Percentiles rank a stretch among this genome's conserved stretches.
Conservation (phyloP, 2,113 vertebrate genomes). For the Nyctibius bracteatus region DNA sequence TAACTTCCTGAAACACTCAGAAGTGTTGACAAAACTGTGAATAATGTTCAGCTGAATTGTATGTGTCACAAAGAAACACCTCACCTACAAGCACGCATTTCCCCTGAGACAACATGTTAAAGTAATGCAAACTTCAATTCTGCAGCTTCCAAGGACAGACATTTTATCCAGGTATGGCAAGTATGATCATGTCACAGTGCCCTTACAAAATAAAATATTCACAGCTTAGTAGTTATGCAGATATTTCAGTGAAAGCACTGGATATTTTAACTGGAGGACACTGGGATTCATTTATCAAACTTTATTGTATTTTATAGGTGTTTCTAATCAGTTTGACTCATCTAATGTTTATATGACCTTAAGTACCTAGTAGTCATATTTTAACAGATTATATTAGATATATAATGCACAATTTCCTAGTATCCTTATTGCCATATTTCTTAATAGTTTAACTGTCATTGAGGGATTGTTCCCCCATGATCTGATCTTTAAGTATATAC, state of each 20-base stretch:
- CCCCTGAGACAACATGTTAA: background rate
- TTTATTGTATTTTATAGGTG: background rate
- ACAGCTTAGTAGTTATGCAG: background rate
- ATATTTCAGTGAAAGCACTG: background rate
- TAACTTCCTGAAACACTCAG: conserved; percentile 2
- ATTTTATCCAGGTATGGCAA: background rate
- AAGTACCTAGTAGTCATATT: background rate
- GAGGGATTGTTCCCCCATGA: background rate
- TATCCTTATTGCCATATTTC: background rate
- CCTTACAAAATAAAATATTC: background rate
- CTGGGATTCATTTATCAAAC: background rate
- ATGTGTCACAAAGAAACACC: background rate
- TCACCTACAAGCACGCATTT: background rate
- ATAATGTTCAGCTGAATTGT: background rate
- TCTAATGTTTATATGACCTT: background rate
- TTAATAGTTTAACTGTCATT: background rate
- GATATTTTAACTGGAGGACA: background rate
- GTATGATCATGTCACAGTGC: background rate
- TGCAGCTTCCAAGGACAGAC: background rate
- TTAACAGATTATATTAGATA: background rate
- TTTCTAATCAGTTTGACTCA: background rate
- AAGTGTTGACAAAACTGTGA: conserved; percentile 39
- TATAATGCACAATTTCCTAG: background rate
- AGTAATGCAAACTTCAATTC: background rate
- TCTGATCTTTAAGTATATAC: background rate